Conservation (phyloP, 2,797 vertebrate species). For the Alauda arvensis region DNA sequence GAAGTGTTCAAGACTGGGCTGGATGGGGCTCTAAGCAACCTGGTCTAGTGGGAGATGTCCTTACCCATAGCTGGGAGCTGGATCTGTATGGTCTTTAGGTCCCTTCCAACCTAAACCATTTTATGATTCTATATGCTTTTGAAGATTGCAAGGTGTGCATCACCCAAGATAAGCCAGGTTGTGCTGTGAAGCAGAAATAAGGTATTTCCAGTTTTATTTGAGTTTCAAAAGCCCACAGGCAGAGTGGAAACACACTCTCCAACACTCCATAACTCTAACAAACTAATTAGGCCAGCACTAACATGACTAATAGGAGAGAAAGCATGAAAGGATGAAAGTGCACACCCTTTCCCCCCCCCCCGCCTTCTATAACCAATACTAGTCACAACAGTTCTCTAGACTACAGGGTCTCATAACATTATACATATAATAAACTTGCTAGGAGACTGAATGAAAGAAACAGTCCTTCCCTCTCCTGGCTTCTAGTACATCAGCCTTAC, state of each 20-base stretch:
- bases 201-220: background rate
- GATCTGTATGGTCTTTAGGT: background rate
- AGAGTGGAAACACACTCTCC: background rate
- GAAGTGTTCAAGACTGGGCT: background rate
- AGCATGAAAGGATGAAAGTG: background rate
- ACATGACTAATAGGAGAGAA: background rate
- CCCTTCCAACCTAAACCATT: background rate
- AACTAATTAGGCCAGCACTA: background rate
- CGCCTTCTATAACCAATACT: background rate
- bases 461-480: background rate
- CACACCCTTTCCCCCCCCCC: accelerated
- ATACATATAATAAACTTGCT: background rate
- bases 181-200: background rate
- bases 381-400: background rate
- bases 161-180: background rate
- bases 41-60: background rate
- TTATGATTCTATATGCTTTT: background rate
- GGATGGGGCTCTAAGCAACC: background rate
- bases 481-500: background rate
- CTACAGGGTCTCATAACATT: background rate
- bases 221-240: background rate
- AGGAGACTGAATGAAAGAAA: background rate
- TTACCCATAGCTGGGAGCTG: background rate
- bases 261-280: background rate
- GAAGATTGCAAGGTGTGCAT: background rate